Evolutionary conservation across 2,888 invertebrate genomes (phyloP), one percentile per base, ranked within the genome.

Genomic region (Drosophila niveifrons): DNA sequence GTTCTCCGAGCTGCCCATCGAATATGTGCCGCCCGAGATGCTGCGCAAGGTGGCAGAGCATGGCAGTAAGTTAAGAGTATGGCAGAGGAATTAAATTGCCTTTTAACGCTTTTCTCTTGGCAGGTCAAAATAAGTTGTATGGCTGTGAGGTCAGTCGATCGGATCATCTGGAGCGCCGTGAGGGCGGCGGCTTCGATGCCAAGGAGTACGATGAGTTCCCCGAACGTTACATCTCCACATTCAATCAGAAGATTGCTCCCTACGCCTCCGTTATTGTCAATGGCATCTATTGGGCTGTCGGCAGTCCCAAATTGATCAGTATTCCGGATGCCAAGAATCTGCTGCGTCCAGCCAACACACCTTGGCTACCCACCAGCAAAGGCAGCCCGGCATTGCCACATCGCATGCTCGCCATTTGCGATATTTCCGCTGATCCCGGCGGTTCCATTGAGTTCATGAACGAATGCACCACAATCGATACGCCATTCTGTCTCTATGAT

Each of bases 391-490:
- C 96, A 0, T 92, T 98, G 50, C 98, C 98, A 0, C 97, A 98
- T 90, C 94, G 98, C 74, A 96, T 99, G 95, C 93, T 99, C 72
- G 97, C 96, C 3, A 98, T 99, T 88, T 99, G 99, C 92, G 99
- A 99, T 91, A 99, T 99, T 88, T 98, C 98, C 0, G 99, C 99
- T 0, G 99, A 99, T 93, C 99, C 99, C 0, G 99, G 99, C 0
- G 98, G 98, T 61, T 98, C 98, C 41, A 98, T 99, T 64, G 99
- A 99, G 91, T 99, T 99, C 91, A 99, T 99, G 99, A 98, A 98
- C 89, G 99, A 99, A 91, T 99, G 99, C 91, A 99, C 99, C 0
- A 99, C 99, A 1, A 99, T 99, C 67, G 99, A 99, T 91, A 98
- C 98, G 2, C 99, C 99, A 0, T 99, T 99, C 93, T 98, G 98